Evolutionary conservation across 1,140 invertebrate species (phyloP).

Genomic region (Oreohelix idahoensis): DNA sequence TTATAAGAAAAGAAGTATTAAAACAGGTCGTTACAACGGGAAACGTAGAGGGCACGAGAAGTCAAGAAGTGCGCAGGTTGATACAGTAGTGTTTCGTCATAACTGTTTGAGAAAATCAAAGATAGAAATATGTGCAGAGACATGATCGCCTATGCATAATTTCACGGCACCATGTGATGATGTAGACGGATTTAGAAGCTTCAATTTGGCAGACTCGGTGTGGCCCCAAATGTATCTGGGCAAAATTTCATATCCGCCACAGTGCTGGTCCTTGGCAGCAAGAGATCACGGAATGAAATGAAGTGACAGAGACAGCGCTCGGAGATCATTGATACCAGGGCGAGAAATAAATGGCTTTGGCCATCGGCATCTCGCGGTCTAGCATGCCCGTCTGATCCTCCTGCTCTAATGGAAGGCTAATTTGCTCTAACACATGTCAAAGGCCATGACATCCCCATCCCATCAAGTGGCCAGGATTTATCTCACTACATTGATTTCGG

Average conservation of each 20-base stretch:
- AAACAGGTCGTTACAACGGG: too few relatives aligned
- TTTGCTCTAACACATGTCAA: slow-evolving; percentile 29
- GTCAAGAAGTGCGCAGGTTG: too few relatives aligned
- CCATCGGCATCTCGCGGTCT: background rate
- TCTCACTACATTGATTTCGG: slow-evolving; percentile 28
- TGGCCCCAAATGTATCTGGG: too few relatives aligned
- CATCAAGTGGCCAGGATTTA: slow-evolving; percentile 5
- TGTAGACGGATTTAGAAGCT: too few relatives aligned
- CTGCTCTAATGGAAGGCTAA: slow-evolving; percentile 18
- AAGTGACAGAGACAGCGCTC: background rate
- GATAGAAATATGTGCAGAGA: too few relatives aligned
- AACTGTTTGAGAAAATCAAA: too few relatives aligned
- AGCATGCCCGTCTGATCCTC: background rate
- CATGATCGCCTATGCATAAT: too few relatives aligned
- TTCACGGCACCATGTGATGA: too few relatives aligned
- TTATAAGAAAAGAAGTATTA: too few relatives aligned
- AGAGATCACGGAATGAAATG: slow-evolving; percentile 5
- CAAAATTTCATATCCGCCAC: background rate
- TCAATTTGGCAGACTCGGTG: too few relatives aligned
- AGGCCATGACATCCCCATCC: background rate
- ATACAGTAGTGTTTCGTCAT: too few relatives aligned
- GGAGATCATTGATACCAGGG: background rate
- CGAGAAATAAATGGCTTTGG: background rate
- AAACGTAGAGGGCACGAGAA: too few relatives aligned
- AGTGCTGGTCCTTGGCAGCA: background rate